phyloP scores from a whole-genome alignment of 1,140 invertebrate species.

The Thrips palmi region DNA sequence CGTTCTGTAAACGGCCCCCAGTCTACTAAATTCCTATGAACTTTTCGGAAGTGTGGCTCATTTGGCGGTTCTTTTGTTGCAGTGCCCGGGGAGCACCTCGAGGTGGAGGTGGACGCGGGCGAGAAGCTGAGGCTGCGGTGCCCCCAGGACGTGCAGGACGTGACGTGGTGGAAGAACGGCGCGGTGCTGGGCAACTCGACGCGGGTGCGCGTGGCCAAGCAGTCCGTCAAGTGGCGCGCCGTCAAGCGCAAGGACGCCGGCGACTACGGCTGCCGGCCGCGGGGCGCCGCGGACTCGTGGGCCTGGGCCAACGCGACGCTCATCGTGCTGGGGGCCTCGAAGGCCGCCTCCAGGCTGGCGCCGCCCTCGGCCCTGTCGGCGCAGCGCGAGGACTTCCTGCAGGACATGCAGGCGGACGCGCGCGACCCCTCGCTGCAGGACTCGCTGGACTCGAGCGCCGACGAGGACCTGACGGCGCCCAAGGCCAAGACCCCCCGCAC shows the following conservation, averaged over 20 bases:
- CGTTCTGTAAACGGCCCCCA: too few species aligned
- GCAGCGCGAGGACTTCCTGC: neutral
- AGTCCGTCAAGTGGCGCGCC: slow-evolving; percentile 10
- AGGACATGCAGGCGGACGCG: neutral
- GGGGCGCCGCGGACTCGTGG: neutral
- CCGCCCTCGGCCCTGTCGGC: too few species aligned
- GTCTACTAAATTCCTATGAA: too few species aligned
- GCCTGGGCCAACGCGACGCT: slow-evolving; percentile 5
- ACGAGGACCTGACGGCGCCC: slow-evolving; percentile 7
- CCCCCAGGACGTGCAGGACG: too few species aligned
- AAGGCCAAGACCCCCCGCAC: slow-evolving; percentile 7
- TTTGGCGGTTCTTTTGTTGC: too few species aligned
- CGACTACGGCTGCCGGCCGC: slow-evolving; percentile 9
- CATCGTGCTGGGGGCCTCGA: too few species aligned
- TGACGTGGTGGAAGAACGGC: slow-evolving; percentile 8
- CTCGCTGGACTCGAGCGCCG: slow-evolving; percentile 8
- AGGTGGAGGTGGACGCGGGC: too few species aligned
- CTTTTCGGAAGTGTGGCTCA: too few species aligned
- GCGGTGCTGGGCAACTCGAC: neutral
- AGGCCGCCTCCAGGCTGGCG: too few species aligned
- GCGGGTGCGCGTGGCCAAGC: neutral
- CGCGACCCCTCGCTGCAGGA: slow-evolving; percentile 4
- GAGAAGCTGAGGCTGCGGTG: too few species aligned
- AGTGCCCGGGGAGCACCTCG: too few species aligned
- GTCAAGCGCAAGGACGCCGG: slow-evolving; percentile 11